A percentile compares a stretch with the other conserved stretches of the same genome.
phyloP scores from a whole-genome alignment of 2,113 vertebrate species.

The Eulemur rufifrons region DNA sequence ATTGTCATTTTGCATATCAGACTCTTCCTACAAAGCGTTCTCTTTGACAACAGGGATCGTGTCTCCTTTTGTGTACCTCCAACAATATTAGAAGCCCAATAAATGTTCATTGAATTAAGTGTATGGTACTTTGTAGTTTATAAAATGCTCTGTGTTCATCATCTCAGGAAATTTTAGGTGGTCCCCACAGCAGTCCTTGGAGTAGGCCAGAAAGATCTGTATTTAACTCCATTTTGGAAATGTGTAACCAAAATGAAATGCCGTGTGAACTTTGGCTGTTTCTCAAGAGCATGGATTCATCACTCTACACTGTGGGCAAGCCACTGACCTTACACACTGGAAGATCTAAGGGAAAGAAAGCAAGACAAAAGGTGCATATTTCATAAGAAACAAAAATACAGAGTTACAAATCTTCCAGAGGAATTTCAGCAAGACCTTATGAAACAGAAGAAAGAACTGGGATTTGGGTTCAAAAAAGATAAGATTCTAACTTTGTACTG shows the following conservation, averaged over 20 bases:
- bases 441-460: not conserved
- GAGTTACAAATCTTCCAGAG: not conserved
- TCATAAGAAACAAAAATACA: not conserved
- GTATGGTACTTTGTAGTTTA: not conserved
- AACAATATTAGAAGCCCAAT: not conserved
- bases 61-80: not conserved
- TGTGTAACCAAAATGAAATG: not conserved
- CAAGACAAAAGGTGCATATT: not conserved
- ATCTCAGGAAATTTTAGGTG: not conserved
- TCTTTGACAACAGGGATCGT: not conserved
- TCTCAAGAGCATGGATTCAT: not conserved
- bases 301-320: not conserved
- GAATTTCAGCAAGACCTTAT: not conserved
- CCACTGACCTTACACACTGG: not conserved
- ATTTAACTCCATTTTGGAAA: slow-evolving; percentile 17
- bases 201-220: not conserved
- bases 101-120: not conserved
- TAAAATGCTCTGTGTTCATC: not conserved
- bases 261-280: not conserved
- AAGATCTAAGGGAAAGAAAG: not conserved
- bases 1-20: not conserved
- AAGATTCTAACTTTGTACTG: not conserved
- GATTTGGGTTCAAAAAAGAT: not conserved
- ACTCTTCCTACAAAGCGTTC: not conserved
- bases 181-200: not conserved